Evolutionary conservation across 1,140 invertebrate genomes (phyloP).

Genomic region (Popillia japonica): DNA sequence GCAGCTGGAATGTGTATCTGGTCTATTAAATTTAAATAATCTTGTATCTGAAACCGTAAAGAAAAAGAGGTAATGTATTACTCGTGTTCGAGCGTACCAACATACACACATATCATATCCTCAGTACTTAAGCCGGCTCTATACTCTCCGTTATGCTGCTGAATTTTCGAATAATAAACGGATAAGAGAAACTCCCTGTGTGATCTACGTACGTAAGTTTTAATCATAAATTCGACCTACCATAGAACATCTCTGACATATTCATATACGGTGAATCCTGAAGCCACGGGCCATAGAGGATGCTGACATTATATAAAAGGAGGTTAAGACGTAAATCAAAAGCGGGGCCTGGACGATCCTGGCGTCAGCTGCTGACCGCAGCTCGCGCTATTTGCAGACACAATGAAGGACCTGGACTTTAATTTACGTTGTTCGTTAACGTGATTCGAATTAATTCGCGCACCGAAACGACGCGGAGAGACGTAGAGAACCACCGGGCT

Average conservation of each 20-base stretch:
- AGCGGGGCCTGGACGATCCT: slow-evolving; percentile 37
- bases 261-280: slow-evolving; percentile 31
- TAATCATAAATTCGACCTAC: slow-evolving; percentile 28
- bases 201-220: slow-evolving; percentile 29
- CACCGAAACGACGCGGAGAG: slow-evolving; percentile 8
- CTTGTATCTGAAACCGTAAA: neutral
- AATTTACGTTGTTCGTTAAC: slow-evolving; percentile 51
- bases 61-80: neutral
- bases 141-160: slow-evolving; percentile 6
- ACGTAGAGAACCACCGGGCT: neutral
- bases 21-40: neutral
- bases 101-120: slow-evolving; percentile 10
- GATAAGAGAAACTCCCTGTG: neutral
- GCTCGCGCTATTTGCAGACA: slow-evolving; percentile 46
- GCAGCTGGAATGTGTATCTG: no score
- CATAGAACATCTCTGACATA: slow-evolving; percentile 32
- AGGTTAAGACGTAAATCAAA: slow-evolving; percentile 49
- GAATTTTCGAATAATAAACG: slow-evolving; percentile 28
- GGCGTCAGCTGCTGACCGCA: slow-evolving; percentile 49
- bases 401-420: slow-evolving; percentile 44
- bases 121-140: neutral
- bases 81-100: neutral
- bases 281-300: slow-evolving; percentile 35
- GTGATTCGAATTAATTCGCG: slow-evolving; percentile 52
- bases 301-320: slow-evolving; percentile 48